These are phyloP conservation scores for Aricia agestis DNA, from an alignment of 1,140 invertebrate species.

Conservation along the genomic window DNA sequence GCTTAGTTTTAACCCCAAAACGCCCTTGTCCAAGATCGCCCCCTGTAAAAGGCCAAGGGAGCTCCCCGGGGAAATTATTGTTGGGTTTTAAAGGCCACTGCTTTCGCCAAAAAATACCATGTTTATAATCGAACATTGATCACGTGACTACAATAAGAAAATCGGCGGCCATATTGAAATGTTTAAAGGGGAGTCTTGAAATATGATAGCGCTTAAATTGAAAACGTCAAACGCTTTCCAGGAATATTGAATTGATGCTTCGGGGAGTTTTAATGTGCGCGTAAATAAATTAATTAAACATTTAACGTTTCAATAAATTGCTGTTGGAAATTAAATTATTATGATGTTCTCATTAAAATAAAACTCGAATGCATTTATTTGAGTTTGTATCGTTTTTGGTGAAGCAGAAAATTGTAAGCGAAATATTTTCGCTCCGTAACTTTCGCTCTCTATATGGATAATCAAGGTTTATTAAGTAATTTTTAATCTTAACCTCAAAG, in stretches of 20 bases:
- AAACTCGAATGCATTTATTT: neutral
- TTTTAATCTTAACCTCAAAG: too few species aligned
- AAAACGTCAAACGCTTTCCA: conserved; percentile 8
- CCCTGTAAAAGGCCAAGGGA: conserved; percentile 68
- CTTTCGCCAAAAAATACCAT: conserved; percentile 61
- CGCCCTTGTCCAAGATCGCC: conserved; percentile 61
- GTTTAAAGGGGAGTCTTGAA: neutral
- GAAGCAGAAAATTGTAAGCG: too few species aligned
- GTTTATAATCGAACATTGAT: conserved; percentile 61
- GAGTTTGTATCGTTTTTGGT: too few species aligned
- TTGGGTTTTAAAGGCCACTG: conserved; percentile 72
- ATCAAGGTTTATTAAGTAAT: too few species aligned
- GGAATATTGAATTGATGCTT: conserved; percentile 1
- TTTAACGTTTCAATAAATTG: neutral
- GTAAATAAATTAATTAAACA: conserved; percentile 4
- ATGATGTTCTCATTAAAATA: neutral
- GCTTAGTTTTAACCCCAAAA: conserved; percentile 55
- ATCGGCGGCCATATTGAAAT: conserved; percentile 18
- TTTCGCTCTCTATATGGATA: too few species aligned
- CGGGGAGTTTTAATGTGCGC: neutral
- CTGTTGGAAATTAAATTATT: neutral
- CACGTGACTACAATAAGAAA: conserved; percentile 49
- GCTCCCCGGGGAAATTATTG: conserved; percentile 71
- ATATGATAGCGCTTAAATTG: conserved; percentile 11
- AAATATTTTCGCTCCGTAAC: too few species aligned